Conservation (phyloP, 2,113 vertebrate genomes). For the Amia ocellicauda region DNA sequence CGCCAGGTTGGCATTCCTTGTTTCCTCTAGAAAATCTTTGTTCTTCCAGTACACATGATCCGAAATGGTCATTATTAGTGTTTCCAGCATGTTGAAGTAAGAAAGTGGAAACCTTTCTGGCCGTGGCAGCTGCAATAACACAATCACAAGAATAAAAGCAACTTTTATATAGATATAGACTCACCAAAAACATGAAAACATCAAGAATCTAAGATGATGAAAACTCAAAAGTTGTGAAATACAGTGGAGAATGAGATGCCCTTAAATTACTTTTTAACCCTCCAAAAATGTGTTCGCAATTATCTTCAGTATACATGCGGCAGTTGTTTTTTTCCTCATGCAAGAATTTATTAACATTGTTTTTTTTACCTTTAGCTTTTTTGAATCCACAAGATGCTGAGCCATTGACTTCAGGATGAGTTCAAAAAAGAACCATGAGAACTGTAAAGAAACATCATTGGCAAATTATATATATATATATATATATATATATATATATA, state of each 20-base stretch:
- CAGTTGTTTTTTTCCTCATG: too few relatives aligned
- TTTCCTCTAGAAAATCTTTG: slow-evolving; percentile 83
- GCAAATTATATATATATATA: too few relatives aligned
- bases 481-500: too few relatives aligned
- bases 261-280: not conserved
- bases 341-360: too few relatives aligned
- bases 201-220: too few relatives aligned
- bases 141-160: not conserved
- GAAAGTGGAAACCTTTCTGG: slow-evolving; percentile 84
- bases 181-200: not conserved
- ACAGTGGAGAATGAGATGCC: too few relatives aligned
- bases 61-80: slow-evolving; percentile 78
- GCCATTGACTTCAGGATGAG: slow-evolving; percentile 94
- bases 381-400: slow-evolving; percentile 81
- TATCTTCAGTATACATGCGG: too few relatives aligned
- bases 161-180: not conserved
- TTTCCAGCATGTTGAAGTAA: slow-evolving; percentile 81
- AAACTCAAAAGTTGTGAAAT: too few relatives aligned
- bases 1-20: slow-evolving; percentile 83
- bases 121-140: slow-evolving; percentile 72
- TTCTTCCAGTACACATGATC: slow-evolving; percentile 92
- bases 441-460: slow-evolving; percentile 68
- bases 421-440: slow-evolving; percentile 96
- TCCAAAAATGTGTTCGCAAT: too few relatives aligned
- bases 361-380: slow-evolving; percentile 75